phyloP scores from a whole-genome alignment of 1,140 invertebrate genomes.

The Phymorhynchus buccinoides region DNA sequence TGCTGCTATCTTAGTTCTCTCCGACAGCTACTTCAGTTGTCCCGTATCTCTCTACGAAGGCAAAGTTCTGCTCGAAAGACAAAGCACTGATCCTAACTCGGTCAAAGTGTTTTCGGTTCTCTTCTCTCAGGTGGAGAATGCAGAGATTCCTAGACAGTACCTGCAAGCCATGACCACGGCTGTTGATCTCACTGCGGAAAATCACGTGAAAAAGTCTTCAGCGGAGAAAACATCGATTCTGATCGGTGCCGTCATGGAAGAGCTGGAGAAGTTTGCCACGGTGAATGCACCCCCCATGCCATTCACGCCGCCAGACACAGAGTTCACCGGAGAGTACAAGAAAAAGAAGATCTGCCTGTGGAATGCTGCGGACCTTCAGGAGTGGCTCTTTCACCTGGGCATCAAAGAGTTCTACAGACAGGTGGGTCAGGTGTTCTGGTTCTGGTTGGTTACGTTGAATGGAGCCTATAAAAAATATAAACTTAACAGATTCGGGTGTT shows the following conservation, averaged over 20 bases:
- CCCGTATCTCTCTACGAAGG: constrained; percentile 71
- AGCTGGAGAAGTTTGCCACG: constrained; percentile 66
- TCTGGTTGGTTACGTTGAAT: too few species aligned
- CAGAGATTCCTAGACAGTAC: constrained; percentile 65
- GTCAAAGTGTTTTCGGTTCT: constrained; percentile 67
- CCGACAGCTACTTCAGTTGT: constrained; percentile 69
- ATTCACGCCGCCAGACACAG: constrained; percentile 57
- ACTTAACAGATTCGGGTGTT: too few species aligned
- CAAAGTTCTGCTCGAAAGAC: constrained; percentile 67
- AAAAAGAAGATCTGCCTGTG: constrained; percentile 72
- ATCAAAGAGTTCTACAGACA: constrained; percentile 71
- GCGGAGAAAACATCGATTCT: constrained; percentile 71
- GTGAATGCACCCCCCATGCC: constrained; percentile 60
- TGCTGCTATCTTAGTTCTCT: constrained; percentile 67
- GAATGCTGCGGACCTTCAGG: constrained; percentile 68
- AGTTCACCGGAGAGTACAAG: constrained; percentile 69
- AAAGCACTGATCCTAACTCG: constrained; percentile 51
- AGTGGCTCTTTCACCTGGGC: constrained; percentile 71
- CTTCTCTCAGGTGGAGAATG: constrained; percentile 59
- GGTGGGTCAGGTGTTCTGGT: constrained; percentile 14
- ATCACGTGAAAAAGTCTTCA: constrained; percentile 59
- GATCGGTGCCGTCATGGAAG: constrained; percentile 68
- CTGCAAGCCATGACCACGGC: constrained; percentile 52
- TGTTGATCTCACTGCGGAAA: constrained; percentile 62
- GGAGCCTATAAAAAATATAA: too few species aligned